These are phyloP conservation scores for Periplaneta americana DNA, from an alignment of 1,140 invertebrate genomes.

Conservation along the genomic window DNA sequence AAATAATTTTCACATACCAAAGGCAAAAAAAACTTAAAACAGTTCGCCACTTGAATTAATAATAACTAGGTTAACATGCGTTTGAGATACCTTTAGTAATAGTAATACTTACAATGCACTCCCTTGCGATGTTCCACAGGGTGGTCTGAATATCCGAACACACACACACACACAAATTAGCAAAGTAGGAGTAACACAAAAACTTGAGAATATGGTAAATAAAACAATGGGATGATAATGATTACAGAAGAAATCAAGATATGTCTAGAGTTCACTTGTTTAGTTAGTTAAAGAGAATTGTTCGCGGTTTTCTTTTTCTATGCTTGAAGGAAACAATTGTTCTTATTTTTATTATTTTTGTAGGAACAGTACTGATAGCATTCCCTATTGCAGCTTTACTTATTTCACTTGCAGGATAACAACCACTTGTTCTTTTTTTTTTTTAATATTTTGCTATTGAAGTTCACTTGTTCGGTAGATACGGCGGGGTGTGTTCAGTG, in stretches of 20 bases:
- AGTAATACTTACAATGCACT: constrained; percentile 48
- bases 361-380: background rate
- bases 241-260: background rate
- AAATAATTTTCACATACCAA: too few relatives aligned
- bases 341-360: background rate
- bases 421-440: background rate
- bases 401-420: background rate
- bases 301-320: background rate
- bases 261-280: background rate
- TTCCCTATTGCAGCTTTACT: background rate
- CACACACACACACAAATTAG: background rate
- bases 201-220: background rate
- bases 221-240: too few relatives aligned
- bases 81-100: too few relatives aligned
- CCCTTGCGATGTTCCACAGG: constrained; percentile 49
- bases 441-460: background rate
- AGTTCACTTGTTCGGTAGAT: background rate
- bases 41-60: too few relatives aligned
- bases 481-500: background rate
- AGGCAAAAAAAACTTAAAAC: too few relatives aligned
- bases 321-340: background rate
- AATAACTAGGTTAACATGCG: too few relatives aligned
- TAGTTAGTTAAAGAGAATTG: background rate
- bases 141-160: constrained; percentile 29
- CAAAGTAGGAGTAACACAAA: background rate